Evolutionary conservation across 2,888 invertebrate genomes (phyloP).

Genomic region (Yponomeuta plumbellus): DNA sequence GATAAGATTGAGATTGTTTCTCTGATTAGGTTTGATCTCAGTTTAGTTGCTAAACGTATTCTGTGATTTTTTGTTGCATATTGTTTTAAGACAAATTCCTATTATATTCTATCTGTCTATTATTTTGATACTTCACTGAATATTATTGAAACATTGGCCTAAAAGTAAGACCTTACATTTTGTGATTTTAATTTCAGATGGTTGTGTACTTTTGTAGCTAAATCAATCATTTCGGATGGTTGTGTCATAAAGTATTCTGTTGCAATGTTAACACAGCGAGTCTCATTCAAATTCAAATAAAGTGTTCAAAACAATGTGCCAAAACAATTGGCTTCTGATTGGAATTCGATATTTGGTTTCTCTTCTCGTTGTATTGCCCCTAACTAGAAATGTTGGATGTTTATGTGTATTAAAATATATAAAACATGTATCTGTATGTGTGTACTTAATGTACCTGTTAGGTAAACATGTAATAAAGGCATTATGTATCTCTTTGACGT

Average conservation of each 20-base stretch:
- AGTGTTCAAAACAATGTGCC: slow-evolving; percentile 9
- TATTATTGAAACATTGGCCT: neutral
- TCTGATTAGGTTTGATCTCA: no score
- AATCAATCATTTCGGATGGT: neutral
- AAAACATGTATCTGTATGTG: slow-evolving; percentile 18
- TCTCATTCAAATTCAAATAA: slow-evolving; percentile 4
- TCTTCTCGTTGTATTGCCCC: slow-evolving; percentile 4
- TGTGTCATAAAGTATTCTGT: neutral
- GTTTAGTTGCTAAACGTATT: neutral
- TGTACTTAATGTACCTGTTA: slow-evolving; percentile 19
- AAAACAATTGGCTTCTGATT: slow-evolving; percentile 2
- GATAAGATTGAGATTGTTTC: no score
- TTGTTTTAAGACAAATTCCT: neutral
- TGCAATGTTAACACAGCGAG: neutral
- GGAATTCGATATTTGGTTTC: slow-evolving; percentile 16
- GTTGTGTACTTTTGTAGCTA: no score
- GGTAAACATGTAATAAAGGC: slow-evolving; percentile 13
- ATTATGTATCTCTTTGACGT: slow-evolving; percentile 6
- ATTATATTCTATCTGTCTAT: no score
- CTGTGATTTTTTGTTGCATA: slow-evolving; percentile 3
- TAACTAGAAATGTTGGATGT: slow-evolving; percentile 15
- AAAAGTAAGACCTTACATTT: neutral
- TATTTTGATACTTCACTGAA: neutral
- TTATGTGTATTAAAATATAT: neutral
- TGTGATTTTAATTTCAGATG: neutral